Evolutionary conservation across 1,140 invertebrate species (phyloP), one percentile per base, ranked within the genome.

Genomic region (Atta texana): DNA sequence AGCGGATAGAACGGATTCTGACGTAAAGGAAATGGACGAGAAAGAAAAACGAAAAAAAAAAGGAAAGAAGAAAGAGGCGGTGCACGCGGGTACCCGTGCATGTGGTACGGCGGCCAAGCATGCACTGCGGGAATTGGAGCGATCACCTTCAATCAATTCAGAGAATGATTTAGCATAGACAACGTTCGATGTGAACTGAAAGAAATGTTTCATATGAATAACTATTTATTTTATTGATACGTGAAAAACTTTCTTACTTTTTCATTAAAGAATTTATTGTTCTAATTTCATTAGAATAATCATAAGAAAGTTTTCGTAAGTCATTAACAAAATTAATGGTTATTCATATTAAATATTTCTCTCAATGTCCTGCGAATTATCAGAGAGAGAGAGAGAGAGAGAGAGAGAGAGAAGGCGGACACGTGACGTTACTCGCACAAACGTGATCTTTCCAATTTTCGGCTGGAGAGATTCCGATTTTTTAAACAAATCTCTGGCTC

Each of bases 1-100:
- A 88, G 80, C 88, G 89, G 85, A 92, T 89, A 91, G 82, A 90
- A 34, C 69, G 59, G 84, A 49, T 34, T 71, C 49, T 51, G 31
- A 59, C 44, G 61, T n/a, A 53, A 18, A 18, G 71, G 81, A 74
- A 76, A 16, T 39, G 39, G 31, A 53, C 24, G 72, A 31, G 61
- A 64, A 28, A 76, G 57, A 21, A 4, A 12, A n/a, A 63, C 0
- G 34, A n/a, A n/a, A 59, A 18, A 39, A 39, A 12, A 34, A 14
- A 68, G 5, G 51, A 51, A 14, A 5, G 39, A 28, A 61, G 24
- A 63, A 6, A 53, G 55, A 63, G 51, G 34, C 63, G 63, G 2
- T 34, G 7, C 57, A 31, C 44, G 51, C 49, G 63, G 12, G 31
- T 28, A 44, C 8, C 18, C 31, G 49, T 39, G 63, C 18, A 18